phyloP scores from a whole-genome alignment of 2,888 invertebrate genomes.

The Tholera decimalis region DNA sequence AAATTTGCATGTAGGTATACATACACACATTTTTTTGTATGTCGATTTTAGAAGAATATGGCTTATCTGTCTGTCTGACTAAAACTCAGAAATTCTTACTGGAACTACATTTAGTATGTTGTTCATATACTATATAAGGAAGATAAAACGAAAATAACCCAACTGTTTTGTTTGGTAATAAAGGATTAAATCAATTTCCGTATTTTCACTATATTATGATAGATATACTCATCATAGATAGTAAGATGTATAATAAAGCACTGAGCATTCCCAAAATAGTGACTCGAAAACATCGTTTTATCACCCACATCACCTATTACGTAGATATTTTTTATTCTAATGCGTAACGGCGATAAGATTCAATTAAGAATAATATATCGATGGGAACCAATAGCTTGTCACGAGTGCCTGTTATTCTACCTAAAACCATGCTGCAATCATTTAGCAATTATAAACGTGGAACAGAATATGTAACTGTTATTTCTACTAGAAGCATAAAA shows the following conservation, averaged over 20 bases:
- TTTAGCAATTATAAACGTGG: constrained; percentile 55
- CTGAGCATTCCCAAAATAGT: constrained; percentile 48
- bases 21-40: no score
- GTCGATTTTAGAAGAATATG: no score
- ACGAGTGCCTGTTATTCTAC: constrained; percentile 14
- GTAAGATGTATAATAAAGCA: no score
- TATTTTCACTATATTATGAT: no score
- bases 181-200: no score
- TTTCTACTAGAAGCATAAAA: constrained; percentile 49
- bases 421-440: constrained; percentile 34
- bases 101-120: no score
- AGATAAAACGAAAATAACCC: not conserved
- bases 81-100: no score
- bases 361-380: constrained; percentile 5
- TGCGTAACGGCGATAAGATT: constrained; percentile 31
- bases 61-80: no score
- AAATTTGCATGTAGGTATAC: no score
- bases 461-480: constrained; percentile 61
- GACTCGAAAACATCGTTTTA: constrained; percentile 17
- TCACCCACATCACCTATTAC: constrained; percentile 38
- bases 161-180: not conserved
- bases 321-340: constrained; percentile 32
- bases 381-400: constrained; percentile 3
- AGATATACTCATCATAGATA: no score
- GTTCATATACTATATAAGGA: no score